Conservation (phyloP, 1,140 invertebrate species). For the Pogonomyrmex barbatus region DNA sequence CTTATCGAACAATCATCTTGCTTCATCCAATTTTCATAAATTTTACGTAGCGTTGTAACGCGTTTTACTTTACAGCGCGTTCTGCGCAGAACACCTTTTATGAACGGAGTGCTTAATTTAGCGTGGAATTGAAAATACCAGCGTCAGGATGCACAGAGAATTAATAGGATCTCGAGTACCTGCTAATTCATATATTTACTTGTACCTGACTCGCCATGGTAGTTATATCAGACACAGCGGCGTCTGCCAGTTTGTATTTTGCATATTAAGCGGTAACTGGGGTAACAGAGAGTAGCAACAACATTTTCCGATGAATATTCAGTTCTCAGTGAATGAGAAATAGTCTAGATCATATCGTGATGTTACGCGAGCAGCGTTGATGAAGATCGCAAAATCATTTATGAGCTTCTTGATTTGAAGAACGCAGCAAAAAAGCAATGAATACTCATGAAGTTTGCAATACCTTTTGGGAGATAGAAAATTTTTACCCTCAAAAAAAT, state of each 20-base stretch:
- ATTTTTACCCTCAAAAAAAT: background rate
- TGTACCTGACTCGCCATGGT: background rate
- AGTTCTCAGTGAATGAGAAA: slow-evolving; percentile 37
- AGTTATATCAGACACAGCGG: slow-evolving; percentile 13
- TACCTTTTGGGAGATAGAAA: background rate
- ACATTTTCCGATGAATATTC: slow-evolving; percentile 59
- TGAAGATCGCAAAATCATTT: slow-evolving; percentile 20
- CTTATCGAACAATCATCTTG: slow-evolving; percentile 41
- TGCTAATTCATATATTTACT: slow-evolving; percentile 57
- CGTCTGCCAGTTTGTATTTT: slow-evolving; percentile 25
- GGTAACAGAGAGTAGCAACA: slow-evolving; percentile 48
- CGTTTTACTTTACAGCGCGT: slow-evolving; percentile 30
- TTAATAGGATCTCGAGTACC: slow-evolving; percentile 50
- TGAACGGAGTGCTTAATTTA: slow-evolving; percentile 29
- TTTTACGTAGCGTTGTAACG: slow-evolving; percentile 8
- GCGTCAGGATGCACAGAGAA: background rate
- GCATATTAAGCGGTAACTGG: slow-evolving; percentile 47
- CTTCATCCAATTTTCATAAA: slow-evolving; percentile 65
- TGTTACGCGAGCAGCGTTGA: background rate
- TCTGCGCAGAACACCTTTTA: slow-evolving; percentile 1
- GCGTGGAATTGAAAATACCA: slow-evolving; percentile 32
- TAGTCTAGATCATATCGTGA: background rate
- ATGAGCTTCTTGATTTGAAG: background rate
- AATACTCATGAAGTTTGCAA: background rate
- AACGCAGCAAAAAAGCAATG: background rate